A percentile compares a stretch with the other conserved stretches of the same genome.
phyloP scores from a whole-genome alignment of 2,797 vertebrate species.

The Lepus townsendii region DNA sequence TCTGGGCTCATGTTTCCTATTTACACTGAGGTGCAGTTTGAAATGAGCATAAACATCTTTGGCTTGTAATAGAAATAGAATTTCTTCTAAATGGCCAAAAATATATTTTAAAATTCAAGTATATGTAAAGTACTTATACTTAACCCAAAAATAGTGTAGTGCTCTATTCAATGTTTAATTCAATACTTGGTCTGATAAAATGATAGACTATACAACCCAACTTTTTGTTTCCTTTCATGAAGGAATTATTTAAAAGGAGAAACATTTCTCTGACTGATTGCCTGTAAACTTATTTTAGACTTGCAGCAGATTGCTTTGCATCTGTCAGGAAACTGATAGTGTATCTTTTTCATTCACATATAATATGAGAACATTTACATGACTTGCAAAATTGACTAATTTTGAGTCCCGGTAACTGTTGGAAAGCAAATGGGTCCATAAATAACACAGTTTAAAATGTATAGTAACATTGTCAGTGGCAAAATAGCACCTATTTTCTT shows the following conservation, averaged over 20 bases:
- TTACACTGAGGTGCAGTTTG: not conserved
- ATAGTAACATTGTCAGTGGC: slow-evolving; percentile 70
- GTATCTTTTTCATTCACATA: slow-evolving; percentile 74
- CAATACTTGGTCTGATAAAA: not conserved
- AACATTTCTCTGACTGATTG: slow-evolving; percentile 59
- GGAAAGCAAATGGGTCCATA: slow-evolving; percentile 65
- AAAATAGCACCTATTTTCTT: slow-evolving; percentile 49
- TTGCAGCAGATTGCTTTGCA: slow-evolving; percentile 81
- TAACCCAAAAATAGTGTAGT: not conserved
- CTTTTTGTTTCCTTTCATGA: not conserved
- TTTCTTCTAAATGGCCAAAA: not conserved
- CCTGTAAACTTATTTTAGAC: slow-evolving; percentile 79
- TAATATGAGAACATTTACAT: slow-evolving; percentile 78
- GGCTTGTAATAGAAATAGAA: not conserved
- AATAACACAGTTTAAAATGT: slow-evolving; percentile 65
- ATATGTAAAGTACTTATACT: slow-evolving; percentile 11
- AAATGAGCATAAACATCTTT: not conserved
- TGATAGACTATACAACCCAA: not conserved
- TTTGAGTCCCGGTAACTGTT: slow-evolving; percentile 80
- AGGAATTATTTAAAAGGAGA: not conserved
- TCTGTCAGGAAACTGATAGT: slow-evolving; percentile 77
- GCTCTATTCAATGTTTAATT: not conserved
- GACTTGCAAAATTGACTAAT: slow-evolving; percentile 75
- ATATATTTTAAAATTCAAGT: not conserved
- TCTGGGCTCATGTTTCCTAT: not conserved